Base-by-base conservation (phyloP, 1,140 invertebrate genomes). In the Drosophila kikkawai region DNA sequence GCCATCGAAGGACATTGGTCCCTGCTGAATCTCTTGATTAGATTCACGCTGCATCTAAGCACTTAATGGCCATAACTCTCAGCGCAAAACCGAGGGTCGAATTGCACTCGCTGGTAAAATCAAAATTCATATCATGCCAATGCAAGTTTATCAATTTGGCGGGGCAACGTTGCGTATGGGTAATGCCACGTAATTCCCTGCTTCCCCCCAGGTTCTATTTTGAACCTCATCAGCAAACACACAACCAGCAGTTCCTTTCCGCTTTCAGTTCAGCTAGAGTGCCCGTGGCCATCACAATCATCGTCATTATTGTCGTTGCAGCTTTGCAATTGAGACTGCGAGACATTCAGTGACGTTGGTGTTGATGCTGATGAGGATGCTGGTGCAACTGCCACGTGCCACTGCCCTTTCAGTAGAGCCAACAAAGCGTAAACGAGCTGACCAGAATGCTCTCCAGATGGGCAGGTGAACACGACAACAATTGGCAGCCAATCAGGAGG, bases 81-180 rank as follows among this genome's bases (percentile, higher is more conserved):
- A 51, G 12, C 37, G 36, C 29, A 37, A 39, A 19, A 6, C 7
- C 32, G 44, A 50, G 39, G 65, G 69, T 39, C 63, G 42, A 76
- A 77, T 76, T 67, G 59, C 47, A 41, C 11, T 60, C 19, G 29
- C 41, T 69, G 67, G 48, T 41, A 36, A 78, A 79, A 79, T 79
- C 75, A 58, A 79, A 79, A 79, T 79, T 79, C 75, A 79, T 63
- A 71, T 63, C 76, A 71, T 79, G 75, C 36, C 75, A 79, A 63
- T 64, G 58, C 36, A 47, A 79, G 76, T 79, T 71, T 79, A 79
- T 79, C 75, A 78, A 78, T 80, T 74, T 29, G 17, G 34, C 2
- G 37, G 39, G 61, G 15, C 51, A 63, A 79, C 65, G 53, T 48
- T 60, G 73, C 73, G 82, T 86, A 79, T 86, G 69, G 79, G 79